Evolutionary conservation across 2,888 invertebrate genomes (phyloP), one percentile per base, ranked within the genome.

Genomic region (Maniola hyperantus): DNA sequence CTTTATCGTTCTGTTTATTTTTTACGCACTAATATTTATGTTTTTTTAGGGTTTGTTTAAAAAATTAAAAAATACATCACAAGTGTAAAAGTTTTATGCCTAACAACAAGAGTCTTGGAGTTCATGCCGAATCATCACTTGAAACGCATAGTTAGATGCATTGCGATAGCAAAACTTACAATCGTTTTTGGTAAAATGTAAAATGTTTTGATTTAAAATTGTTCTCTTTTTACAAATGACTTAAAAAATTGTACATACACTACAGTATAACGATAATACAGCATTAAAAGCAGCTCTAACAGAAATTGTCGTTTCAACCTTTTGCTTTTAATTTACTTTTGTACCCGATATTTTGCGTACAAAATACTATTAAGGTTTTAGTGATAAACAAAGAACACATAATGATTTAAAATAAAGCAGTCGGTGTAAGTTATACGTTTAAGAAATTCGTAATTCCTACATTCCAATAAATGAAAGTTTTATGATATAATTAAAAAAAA

Each of bases 381-480:
- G 66, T 51, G 46, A 46, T 61, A 51, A 64, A 61, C 55, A 65
- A 44, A 65, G 42, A 68, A 71, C 26, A 64, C 50, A 60, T 53
- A 34, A 50, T 48, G 64, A 55, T 59, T 66, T 68, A 36, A 42
- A 66, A 65, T 55, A 66, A 65, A 58, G 26, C 51, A 39, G 26
- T 63, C 48, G 57, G 58, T 46, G 26, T 72, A 71, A 68, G 64
- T 65, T 54, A 60, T 58, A 57, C 44, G 33, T 66, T 48, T 68
- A 67, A 71, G 67, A 65, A 63, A 70, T 67, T 72, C 66, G 26
- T 71, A 64, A 69, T 71, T 80, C 78, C 76, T 81, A 83, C 84
- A 84, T 84, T 84, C 83, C 83, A 84, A 71, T 74, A 73, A 74
- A 74, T 74, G 70, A 71, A 74, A 73, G 66, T 68, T 72, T 73